Conservation (phyloP, 2,797 vertebrate genomes). For the Coreius guichenoti region DNA sequence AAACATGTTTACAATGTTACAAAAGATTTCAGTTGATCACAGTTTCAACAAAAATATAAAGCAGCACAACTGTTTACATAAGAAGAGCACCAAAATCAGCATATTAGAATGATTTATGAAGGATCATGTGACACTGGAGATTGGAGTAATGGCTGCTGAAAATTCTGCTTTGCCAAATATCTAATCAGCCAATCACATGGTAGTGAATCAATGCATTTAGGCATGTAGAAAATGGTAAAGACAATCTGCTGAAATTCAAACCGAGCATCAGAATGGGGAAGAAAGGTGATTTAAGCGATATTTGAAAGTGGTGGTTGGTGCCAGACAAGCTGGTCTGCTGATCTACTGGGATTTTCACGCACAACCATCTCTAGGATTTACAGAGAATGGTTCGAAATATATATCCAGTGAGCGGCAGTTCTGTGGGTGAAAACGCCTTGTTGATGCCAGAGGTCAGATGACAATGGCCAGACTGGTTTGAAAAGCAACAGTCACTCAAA, state of each 20-base stretch:
- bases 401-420: not conserved
- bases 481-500: too few species aligned
- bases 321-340: not conserved
- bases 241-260: too few species aligned
- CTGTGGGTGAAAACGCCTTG: slow-evolving; percentile 30
- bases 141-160: too few species aligned
- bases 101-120: not conserved
- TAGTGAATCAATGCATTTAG: too few species aligned
- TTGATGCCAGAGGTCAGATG: slow-evolving; percentile 55
- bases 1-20: too few species aligned
- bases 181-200: too few species aligned
- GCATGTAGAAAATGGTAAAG: too few species aligned
- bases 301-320: not conserved
- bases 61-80: not conserved
- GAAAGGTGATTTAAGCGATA: not conserved
- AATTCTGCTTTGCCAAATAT: too few species aligned
- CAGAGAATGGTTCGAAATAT: not conserved
- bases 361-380: not conserved
- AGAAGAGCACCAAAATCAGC: not conserved
- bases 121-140: not conserved
- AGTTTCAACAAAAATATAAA: too few species aligned
- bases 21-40: too few species aligned
- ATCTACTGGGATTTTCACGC: not conserved
- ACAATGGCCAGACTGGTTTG: slow-evolving; percentile 47
- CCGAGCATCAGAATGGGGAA: not conserved